phyloP scores from a whole-genome alignment of 2,888 invertebrate genomes.

The Dinocampus coccinellae region DNA sequence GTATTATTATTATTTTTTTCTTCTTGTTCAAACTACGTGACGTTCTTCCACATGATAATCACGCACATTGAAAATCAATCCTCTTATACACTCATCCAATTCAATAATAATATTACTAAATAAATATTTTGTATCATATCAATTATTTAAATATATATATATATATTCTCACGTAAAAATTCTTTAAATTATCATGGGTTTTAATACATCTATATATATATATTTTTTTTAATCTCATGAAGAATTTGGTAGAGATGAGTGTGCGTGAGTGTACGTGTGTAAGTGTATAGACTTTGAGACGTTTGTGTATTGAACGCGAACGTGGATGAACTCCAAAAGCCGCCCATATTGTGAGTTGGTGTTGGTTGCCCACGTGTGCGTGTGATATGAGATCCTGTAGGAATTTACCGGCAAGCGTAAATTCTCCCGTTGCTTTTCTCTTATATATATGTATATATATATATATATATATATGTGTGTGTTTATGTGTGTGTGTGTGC shows the following conservation, averaged over 20 bases:
- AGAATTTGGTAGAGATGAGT: neutral
- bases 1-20: too few species aligned
- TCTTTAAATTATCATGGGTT: conserved; percentile 10
- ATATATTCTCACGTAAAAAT: neutral
- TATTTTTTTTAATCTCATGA: conserved; percentile 11
- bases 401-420: conserved; percentile 65
- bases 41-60: conserved; percentile 21
- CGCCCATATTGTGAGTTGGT: conserved; percentile 31
- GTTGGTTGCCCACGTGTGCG: conserved; percentile 44
- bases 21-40: conserved; percentile 14
- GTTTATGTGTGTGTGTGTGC: conserved; percentile 17
- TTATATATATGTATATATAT: conserved; percentile 29
- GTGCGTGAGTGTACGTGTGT: neutral
- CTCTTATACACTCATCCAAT: neutral
- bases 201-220: neutral
- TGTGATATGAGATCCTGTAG: conserved; percentile 64
- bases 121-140: conserved; percentile 13
- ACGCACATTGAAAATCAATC: conserved; percentile 35
- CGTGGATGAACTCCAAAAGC: conserved; percentile 54
- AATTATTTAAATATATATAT: neutral
- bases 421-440: conserved; percentile 53
- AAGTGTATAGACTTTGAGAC: conserved; percentile 29
- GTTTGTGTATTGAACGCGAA: conserved; percentile 46
- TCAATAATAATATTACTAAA: neutral
- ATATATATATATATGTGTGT: neutral